Evolutionary conservation across 2,113 vertebrate species (phyloP).

Genomic region (Lipotes vexillifer): DNA sequence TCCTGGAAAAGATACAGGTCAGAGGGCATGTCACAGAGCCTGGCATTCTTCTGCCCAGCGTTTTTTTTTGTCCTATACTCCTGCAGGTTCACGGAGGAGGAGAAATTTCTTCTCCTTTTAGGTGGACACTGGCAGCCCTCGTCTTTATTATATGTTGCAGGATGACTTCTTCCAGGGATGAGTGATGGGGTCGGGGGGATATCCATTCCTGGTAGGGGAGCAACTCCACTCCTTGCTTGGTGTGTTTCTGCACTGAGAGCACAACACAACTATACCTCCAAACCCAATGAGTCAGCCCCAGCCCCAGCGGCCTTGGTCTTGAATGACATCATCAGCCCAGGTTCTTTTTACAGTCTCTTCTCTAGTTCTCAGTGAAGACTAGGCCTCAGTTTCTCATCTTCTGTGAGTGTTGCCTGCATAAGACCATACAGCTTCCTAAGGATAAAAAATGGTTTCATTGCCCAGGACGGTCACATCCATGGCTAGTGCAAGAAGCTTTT

Average conservation of each 20-base stretch:
- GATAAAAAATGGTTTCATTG: background rate
- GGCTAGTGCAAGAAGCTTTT: background rate
- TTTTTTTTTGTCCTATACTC: background rate
- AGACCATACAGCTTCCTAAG: background rate
- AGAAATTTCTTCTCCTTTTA: background rate
- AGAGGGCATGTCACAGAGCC: background rate
- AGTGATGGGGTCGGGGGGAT: background rate
- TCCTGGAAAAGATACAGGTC: background rate
- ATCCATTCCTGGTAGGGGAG: background rate
- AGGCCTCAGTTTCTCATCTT: background rate
- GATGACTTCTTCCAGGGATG: background rate
- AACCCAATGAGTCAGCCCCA: background rate
- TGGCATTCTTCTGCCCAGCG: background rate
- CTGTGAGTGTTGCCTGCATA: background rate
- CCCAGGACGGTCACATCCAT: background rate
- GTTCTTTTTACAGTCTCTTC: background rate
- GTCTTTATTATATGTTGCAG: background rate
- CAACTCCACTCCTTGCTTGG: too few species aligned
- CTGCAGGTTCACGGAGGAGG: background rate
- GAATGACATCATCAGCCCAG: background rate
- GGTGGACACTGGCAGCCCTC: background rate
- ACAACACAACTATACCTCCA: background rate
- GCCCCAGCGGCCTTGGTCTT: background rate
- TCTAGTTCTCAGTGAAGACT: background rate
- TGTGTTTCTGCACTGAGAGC: background rate